phyloP scores from a whole-genome alignment of 2,113 vertebrate genomes.

The Buteo buteo region DNA sequence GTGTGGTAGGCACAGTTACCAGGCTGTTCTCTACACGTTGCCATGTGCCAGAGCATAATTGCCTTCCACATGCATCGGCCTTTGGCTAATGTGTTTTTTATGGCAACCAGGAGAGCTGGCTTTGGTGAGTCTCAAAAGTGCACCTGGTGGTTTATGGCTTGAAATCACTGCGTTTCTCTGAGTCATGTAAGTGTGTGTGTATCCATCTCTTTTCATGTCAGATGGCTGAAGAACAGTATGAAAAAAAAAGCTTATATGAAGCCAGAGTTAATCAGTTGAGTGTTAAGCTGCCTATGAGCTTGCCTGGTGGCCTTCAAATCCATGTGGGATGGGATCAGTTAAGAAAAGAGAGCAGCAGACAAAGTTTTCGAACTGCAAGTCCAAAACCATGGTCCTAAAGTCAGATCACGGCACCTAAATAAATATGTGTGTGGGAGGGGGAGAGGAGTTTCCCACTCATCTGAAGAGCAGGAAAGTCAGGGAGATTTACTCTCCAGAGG shows the following conservation, averaged over 20 bases:
- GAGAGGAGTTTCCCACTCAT: background rate
- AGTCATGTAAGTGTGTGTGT: background rate
- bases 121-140: constrained; percentile 45
- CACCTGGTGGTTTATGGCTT: constrained; percentile 54
- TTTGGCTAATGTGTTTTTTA: constrained; percentile 66
- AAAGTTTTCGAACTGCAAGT: background rate
- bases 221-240: background rate
- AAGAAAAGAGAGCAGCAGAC: background rate
- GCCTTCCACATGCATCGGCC: constrained; percentile 16
- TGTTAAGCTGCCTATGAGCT: background rate
- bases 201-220: background rate
- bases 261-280: background rate
- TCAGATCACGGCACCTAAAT: background rate
- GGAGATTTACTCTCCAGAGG: background rate
- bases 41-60: constrained; percentile 49
- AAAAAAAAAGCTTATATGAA: background rate
- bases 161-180: background rate
- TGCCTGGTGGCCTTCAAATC: background rate
- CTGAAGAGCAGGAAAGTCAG: background rate
- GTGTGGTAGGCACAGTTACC: constrained; percentile 48
- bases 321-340: background rate
- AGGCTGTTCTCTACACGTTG: background rate
- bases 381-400: background rate
- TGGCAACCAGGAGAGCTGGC: constrained; percentile 46
- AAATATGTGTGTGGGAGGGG: background rate